Evolutionary conservation across 2,888 invertebrate genomes (phyloP).

Genomic region (Rhingia campestris): DNA sequence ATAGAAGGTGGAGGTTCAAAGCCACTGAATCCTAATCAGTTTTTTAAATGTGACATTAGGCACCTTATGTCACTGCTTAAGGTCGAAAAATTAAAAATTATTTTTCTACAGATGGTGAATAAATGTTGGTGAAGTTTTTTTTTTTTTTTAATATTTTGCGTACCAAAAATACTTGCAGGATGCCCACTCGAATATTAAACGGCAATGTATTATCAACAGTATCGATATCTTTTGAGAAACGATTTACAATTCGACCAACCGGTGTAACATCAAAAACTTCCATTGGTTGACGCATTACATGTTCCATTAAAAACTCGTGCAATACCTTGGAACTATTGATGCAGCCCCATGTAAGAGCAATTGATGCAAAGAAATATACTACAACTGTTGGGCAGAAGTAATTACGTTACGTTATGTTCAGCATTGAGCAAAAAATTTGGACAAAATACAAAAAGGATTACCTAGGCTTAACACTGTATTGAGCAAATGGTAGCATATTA

Average conservation of each 20-base stretch:
- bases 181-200: slow-evolving; percentile 79
- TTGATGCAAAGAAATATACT: slow-evolving; percentile 10
- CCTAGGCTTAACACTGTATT: too few species aligned
- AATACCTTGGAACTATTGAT: slow-evolving; percentile 85
- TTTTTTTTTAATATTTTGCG: neutral
- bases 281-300: slow-evolving; percentile 87
- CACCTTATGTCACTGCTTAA: too few species aligned
- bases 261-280: slow-evolving; percentile 91
- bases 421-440: too few species aligned
- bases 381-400: slow-evolving; percentile 20
- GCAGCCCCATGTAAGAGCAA: slow-evolving; percentile 82
- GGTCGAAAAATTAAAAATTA: too few species aligned
- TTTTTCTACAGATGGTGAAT: too few species aligned
- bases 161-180: slow-evolving; percentile 83
- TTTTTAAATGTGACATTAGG: too few species aligned
- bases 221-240: slow-evolving; percentile 86
- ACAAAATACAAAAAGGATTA: too few species aligned
- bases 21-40: too few species aligned
- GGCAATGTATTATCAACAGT: slow-evolving; percentile 85
- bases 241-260: slow-evolving; percentile 88
- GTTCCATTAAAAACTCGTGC: slow-evolving; percentile 85
- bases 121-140: too few species aligned
- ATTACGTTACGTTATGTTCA: neutral
- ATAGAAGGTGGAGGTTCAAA: too few species aligned
- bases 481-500: too few species aligned